These are phyloP conservation scores for Yponomeuta cagnagella DNA, from an alignment of 2,888 invertebrate species.

Conservation along the genomic window DNA sequence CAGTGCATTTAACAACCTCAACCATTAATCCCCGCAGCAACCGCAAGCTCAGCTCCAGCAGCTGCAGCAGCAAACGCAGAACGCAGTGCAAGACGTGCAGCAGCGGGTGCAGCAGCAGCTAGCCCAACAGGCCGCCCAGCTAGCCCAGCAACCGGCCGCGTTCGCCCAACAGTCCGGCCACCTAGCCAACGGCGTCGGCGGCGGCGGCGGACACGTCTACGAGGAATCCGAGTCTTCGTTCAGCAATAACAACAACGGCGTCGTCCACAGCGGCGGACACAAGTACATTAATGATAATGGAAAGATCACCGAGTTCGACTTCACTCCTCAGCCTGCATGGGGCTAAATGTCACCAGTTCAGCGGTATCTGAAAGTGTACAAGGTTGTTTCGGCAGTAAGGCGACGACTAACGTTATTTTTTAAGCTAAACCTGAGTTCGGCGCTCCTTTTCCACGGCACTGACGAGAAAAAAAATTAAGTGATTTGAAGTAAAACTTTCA, in stretches of 20 bases:
- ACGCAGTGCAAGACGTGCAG: background rate
- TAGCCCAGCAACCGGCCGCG: background rate
- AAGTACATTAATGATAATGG: slow-evolving; percentile 84
- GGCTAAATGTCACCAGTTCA: background rate
- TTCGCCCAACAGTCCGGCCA: background rate
- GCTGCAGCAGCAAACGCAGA: background rate
- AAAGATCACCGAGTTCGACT: slow-evolving; percentile 75
- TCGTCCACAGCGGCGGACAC: slow-evolving; percentile 74
- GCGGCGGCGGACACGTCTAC: slow-evolving; percentile 34
- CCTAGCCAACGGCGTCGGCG: background rate
- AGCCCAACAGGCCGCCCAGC: background rate
- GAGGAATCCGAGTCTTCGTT: slow-evolving; percentile 79
- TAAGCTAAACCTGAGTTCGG: no score
- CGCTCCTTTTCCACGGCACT: no score
- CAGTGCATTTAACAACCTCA: background rate
- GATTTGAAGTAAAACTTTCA: no score
- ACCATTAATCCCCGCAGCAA: background rate
- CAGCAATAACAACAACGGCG: slow-evolving; percentile 76
- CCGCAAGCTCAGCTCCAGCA: background rate
- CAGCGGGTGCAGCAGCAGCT: background rate
- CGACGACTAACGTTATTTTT: no score
- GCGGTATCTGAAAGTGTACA: background rate
- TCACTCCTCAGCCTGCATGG: slow-evolving; percentile 27
- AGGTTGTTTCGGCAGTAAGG: no score
- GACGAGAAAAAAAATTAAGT: no score